Percentiles rank a stretch among this genome's conserved stretches.
phyloP scores from a whole-genome alignment of 2,888 invertebrate genomes.

The Urechis unicinctus region DNA sequence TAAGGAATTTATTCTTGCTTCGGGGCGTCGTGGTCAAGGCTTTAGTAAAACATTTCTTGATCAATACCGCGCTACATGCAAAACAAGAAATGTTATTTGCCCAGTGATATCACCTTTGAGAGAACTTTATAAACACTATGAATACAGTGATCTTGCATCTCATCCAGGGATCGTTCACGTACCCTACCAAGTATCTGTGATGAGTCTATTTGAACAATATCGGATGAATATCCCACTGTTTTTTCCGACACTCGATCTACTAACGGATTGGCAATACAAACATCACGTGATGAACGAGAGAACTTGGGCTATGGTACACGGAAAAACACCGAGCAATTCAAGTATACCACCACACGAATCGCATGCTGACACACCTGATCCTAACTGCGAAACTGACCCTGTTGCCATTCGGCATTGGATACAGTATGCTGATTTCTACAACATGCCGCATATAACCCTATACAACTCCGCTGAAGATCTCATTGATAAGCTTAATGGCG shows the following conservation, averaged over 20 bases:
- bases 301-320: slow-evolving; percentile 7
- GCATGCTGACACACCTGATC: slow-evolving; percentile 10
- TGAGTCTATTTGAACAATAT: slow-evolving; percentile 19
- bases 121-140: not conserved
- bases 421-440: slow-evolving; percentile 16
- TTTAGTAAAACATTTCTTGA: not conserved
- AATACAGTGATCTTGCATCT: slow-evolving; percentile 5
- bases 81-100: not conserved
- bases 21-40: slow-evolving; percentile 1
- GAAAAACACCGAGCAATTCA: slow-evolving; percentile 1
- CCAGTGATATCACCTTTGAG: not conserved
- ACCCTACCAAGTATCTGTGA: slow-evolving; percentile 16
- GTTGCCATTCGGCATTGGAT: slow-evolving; percentile 12
- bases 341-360: slow-evolving; percentile 39
- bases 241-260: slow-evolving; percentile 11
- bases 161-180: slow-evolving; percentile 12
- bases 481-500: slow-evolving; percentile 3
- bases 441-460: slow-evolving; percentile 9
- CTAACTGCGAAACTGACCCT: slow-evolving; percentile 12
- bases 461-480: slow-evolving; percentile 14
- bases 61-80: not conserved
- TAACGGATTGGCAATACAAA: slow-evolving; percentile 14
- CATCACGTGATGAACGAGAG: slow-evolving; percentile 14
- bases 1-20: slow-evolving; percentile 1
- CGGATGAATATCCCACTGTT: slow-evolving; percentile 19